Conservation (phyloP, 1,140 invertebrate genomes). For the Archegozetes longisetosus region DNA sequence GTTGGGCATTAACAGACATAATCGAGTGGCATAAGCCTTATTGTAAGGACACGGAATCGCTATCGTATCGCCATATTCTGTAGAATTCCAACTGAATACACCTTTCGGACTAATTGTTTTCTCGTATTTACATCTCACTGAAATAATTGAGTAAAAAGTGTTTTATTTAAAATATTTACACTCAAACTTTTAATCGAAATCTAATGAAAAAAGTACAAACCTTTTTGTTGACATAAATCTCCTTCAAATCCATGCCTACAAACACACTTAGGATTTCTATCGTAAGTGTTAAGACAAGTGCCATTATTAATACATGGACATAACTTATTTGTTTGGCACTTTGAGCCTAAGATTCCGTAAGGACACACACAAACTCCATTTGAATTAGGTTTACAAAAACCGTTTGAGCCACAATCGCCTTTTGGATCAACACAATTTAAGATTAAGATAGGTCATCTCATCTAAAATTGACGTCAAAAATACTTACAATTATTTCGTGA, state of each 20-base stretch:
- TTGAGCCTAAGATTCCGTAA: not conserved
- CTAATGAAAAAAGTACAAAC: no score
- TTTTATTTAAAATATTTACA: no score
- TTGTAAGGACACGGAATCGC: slow-evolving; percentile 24
- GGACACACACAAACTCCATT: not conserved
- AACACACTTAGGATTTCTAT: not conserved
- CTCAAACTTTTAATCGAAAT: no score
- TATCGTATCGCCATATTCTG: slow-evolving; percentile 21
- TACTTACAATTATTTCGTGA: no score
- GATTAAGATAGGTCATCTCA: no score
- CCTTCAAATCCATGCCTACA: not conserved
- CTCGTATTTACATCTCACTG: slow-evolving; percentile 24
- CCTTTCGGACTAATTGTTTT: slow-evolving; percentile 21
- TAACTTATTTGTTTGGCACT: not conserved
- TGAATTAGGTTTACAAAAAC: no score
- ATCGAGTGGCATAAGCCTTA: slow-evolving; percentile 14
- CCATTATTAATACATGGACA: not conserved
- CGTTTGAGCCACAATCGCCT: no score
- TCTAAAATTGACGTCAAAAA: no score
- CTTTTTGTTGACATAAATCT: not conserved
- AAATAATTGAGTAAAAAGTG: no score
- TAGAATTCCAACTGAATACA: slow-evolving; percentile 24
- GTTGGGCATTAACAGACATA: slow-evolving; percentile 18
- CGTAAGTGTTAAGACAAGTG: not conserved
- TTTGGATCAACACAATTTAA: no score